Percentiles rank a stretch among this genome's conserved stretches.
These are phyloP conservation scores for Diplolepis rosae DNA, from an alignment of 2,888 invertebrate species.

Conservation along the genomic window DNA sequence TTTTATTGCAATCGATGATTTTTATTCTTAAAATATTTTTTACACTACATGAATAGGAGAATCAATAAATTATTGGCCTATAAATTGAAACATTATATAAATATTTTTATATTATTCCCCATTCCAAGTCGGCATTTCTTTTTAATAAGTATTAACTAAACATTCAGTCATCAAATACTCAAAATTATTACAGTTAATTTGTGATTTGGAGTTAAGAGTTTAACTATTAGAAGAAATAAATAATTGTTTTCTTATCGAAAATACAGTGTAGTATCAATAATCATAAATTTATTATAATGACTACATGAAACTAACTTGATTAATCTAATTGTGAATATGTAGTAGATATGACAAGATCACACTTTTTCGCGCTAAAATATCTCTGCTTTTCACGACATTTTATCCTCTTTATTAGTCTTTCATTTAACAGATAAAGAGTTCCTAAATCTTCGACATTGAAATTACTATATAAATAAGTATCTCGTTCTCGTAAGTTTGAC, in stretches of 20 bases:
- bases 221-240: background rate
- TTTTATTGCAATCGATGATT: background rate
- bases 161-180: background rate
- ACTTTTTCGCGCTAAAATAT: background rate
- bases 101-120: background rate
- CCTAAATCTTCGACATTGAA: background rate
- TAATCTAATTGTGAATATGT: constrained; percentile 3
- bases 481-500: background rate
- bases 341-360: constrained; percentile 29
- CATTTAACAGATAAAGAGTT: background rate
- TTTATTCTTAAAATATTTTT: constrained; percentile 22
- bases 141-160: background rate
- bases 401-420: background rate
- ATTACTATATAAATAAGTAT: constrained; percentile 23
- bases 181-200: background rate
- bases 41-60: background rate
- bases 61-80: constrained; percentile 16
- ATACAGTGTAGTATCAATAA: background rate
- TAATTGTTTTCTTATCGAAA: background rate
- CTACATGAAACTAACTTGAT: background rate
- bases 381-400: background rate
- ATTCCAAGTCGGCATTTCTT: background rate
- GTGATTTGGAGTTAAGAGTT: background rate
- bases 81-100: background rate
- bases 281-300: background rate